Evolutionary conservation across 2,888 invertebrate genomes (phyloP), one percentile per base, ranked within the genome.

Genomic region (Mycogona germanica): DNA sequence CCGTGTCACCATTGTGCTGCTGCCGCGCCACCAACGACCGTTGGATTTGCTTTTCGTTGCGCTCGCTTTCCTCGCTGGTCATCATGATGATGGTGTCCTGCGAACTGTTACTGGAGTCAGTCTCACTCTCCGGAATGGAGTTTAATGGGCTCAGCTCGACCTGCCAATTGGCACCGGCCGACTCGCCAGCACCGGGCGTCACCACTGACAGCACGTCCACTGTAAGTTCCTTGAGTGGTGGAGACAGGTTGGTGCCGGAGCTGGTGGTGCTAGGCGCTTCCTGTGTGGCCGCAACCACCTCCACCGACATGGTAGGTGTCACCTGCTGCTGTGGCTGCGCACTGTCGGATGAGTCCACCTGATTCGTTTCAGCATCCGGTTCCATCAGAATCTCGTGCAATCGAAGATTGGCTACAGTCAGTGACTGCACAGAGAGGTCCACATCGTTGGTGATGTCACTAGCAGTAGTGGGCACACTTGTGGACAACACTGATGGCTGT

Each of bases 201-300:
- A 46, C 53, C 38, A 52, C 51, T n/a, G n/a, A n/a, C 2, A 53
- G 51, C 21, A 58, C 60, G 32, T 57, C 55, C 29, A 59, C 62
- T 30, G 56, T 7, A 61, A 62, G 40, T 70, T 57, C 68, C 57
- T 74, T 74, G 37, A 54, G 54, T 5, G 54, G 54, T 9, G 54
- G 54, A 2, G 54, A 54, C 14, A 54, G 28, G 9, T 25, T 37
- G 23, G 37, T 37, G n/a, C 30, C 51, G 3, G 30, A 7, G 7
- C 44, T 19, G 5, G 30, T 17, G 2, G 41, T 17, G 23, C 21
- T n/a, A 23, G 30, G 23, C 32, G 21, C 26, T 17, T 21, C 28
- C 14, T n/a, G n/a, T 73, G 62, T n/a, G 60, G 67, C 55, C 77
- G 77, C 63, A 82, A 26, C 9, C n/a, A 38, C 25, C 6, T 21